A percentile compares a stretch with the other conserved stretches of the same genome.
These are phyloP conservation scores for Meteorus cinctellus DNA, from an alignment of 2,888 invertebrate genomes.

Conservation along the genomic window DNA sequence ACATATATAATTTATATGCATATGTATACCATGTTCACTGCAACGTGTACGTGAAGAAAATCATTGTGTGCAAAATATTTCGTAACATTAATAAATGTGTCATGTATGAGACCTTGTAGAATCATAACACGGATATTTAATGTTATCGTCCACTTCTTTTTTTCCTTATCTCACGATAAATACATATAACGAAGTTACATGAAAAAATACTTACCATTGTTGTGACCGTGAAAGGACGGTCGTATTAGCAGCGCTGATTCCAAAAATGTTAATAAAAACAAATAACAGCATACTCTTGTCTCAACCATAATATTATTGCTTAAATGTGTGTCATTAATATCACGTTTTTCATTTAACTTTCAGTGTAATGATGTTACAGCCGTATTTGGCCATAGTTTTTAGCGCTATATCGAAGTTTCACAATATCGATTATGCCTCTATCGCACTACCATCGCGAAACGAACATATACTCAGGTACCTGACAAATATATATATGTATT, in stretches of 20 bases:
- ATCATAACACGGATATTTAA: neutral
- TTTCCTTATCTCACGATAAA: neutral
- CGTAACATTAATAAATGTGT: conserved; percentile 53
- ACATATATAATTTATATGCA: neutral
- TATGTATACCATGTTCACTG: neutral
- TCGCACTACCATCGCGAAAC: neutral
- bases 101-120: neutral
- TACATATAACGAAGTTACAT: conserved; percentile 59
- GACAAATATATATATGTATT: conserved; percentile 8
- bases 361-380: conserved; percentile 44
- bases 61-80: neutral
- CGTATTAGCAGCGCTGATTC: conserved; percentile 81
- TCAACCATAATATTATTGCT: conserved; percentile 74
- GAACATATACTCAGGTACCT: neutral
- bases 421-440: conserved; percentile 57
- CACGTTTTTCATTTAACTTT: conserved; percentile 45
- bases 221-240: conserved; percentile 83
- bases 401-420: conserved; percentile 57
- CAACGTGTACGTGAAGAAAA: conserved; percentile 1
- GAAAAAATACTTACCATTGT: conserved; percentile 80
- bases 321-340: conserved; percentile 33
- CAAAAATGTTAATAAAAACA: conserved; percentile 80
- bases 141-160: neutral
- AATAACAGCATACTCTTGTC: conserved; percentile 79
- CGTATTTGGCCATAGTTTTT: conserved; percentile 55